Evolutionary conservation across 2,888 invertebrate genomes (phyloP).

Genomic region (Sinhomidia bicolor): DNA sequence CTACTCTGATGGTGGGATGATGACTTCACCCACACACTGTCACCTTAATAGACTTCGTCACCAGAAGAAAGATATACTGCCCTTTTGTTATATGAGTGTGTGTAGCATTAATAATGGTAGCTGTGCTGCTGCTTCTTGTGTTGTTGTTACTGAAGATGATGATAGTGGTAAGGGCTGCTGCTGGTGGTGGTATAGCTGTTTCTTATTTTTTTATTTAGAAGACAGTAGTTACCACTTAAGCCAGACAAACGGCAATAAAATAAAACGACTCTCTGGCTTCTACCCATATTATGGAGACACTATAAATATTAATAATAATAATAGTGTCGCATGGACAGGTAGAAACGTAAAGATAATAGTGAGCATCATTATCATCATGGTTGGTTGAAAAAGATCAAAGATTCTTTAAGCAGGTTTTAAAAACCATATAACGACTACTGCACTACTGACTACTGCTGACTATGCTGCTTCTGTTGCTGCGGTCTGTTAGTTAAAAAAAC

Average conservation of each 20-base stretch:
- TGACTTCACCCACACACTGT: constrained; percentile 75
- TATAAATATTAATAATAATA: constrained; percentile 65
- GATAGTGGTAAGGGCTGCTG: too few species aligned
- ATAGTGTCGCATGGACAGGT: constrained; percentile 58
- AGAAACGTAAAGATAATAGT: background rate
- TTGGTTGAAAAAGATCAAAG: constrained; percentile 8
- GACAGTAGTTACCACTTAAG: constrained; percentile 62
- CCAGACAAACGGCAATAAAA: constrained; percentile 67
- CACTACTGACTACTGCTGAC: background rate
- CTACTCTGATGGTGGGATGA: constrained; percentile 73
- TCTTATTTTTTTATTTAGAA: constrained; percentile 40
- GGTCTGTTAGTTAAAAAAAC: background rate
- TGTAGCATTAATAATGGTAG: background rate
- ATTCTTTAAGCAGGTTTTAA: background rate
- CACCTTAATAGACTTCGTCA: constrained; percentile 76
- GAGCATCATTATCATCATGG: background rate
- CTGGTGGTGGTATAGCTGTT: constrained; percentile 42
- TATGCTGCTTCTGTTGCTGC: background rate
- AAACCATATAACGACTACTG: background rate
- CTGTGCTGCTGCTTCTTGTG: constrained; percentile 30
- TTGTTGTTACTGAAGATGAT: constrained; percentile 26
- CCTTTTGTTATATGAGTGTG: constrained; percentile 19
- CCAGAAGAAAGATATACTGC: constrained; percentile 63
- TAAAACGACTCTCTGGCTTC: constrained; percentile 56
- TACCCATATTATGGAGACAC: constrained; percentile 59